These are phyloP conservation scores for Eretmochelys imbricata DNA, from an alignment of 2,113 vertebrate genomes.

Conservation along the genomic window DNA sequence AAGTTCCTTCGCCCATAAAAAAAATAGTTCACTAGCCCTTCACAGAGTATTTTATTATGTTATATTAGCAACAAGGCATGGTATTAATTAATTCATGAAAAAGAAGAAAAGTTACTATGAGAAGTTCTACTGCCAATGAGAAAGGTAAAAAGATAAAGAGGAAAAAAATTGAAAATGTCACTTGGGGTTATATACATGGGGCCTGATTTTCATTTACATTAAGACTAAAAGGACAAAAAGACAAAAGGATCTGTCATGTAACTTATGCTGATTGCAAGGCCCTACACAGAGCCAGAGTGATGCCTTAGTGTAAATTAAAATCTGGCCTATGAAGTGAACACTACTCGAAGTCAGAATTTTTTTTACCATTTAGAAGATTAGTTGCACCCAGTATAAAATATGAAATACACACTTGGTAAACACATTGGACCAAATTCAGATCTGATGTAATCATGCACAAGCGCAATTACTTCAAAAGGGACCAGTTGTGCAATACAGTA, in stretches of 20 bases:
- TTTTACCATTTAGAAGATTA: conserved; percentile 66
- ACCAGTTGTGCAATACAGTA: conserved; percentile 64
- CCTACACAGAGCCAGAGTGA: conserved; percentile 17
- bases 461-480: conserved; percentile 45
- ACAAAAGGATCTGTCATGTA: conserved; percentile 26
- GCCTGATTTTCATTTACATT: background rate
- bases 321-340: conserved; percentile 60
- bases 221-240: too few species aligned
- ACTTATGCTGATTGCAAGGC: conserved; percentile 41
- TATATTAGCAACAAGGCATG: background rate
- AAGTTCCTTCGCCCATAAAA: background rate
- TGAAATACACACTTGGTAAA: conserved; percentile 67
- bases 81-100: background rate
- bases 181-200: background rate
- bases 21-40: background rate
- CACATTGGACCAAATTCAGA: conserved; percentile 55
- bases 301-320: conserved; percentile 45
- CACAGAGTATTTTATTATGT: background rate
- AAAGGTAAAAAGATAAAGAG: conserved; percentile 3
- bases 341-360: conserved; percentile 59
- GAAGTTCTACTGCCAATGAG: background rate
- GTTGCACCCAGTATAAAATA: conserved; percentile 63
- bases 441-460: conserved; percentile 71
- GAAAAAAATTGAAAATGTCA: conserved; percentile 16
- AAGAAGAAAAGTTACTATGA: background rate